A percentile compares a stretch with the other conserved stretches of the same genome.
Evolutionary conservation across 2,797 vertebrate genomes (phyloP).

Genomic region (Chloroceryle amazona): DNA sequence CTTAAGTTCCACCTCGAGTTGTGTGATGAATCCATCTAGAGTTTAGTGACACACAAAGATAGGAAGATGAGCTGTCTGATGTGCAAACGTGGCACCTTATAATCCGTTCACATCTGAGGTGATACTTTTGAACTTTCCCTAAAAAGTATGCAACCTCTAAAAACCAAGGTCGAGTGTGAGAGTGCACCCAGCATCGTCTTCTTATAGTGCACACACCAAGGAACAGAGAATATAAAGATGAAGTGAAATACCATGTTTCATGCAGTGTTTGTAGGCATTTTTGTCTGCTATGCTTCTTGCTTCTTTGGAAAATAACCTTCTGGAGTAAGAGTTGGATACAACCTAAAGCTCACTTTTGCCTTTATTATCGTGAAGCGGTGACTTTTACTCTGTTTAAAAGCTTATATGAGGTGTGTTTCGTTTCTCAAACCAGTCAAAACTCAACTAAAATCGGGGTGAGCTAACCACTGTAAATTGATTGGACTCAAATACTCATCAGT

Average conservation of each 20-base stretch:
- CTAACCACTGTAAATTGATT: constrained; percentile 65
- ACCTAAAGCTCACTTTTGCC: constrained; percentile 34
- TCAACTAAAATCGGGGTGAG: constrained; percentile 14
- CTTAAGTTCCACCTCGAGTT: constrained; percentile 79
- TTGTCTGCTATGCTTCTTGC: constrained; percentile 21
- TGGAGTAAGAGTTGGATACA: background rate
- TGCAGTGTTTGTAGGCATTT: constrained; percentile 20
- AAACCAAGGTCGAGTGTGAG: constrained; percentile 56
- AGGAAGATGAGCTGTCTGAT: constrained; percentile 50
- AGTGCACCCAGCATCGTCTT: background rate
- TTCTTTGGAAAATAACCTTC: background rate
- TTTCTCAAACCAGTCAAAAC: constrained; percentile 34
- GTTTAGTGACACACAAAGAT: constrained; percentile 70
- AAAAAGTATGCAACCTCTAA: constrained; percentile 57
- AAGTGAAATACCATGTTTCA: background rate
- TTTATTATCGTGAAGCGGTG: constrained; percentile 18
- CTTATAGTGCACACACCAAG: background rate
- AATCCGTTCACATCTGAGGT: constrained; percentile 67
- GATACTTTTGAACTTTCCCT: constrained; percentile 77
- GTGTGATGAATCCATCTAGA: constrained; percentile 77
- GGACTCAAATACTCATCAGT: constrained; percentile 59
- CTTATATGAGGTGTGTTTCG: background rate
- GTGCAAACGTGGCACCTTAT: constrained; percentile 63
- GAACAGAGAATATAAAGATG: background rate
- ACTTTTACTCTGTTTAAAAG: background rate